Evolutionary conservation across 2,113 vertebrate species (phyloP).

Genomic region (Hoplias malabaricus): DNA sequence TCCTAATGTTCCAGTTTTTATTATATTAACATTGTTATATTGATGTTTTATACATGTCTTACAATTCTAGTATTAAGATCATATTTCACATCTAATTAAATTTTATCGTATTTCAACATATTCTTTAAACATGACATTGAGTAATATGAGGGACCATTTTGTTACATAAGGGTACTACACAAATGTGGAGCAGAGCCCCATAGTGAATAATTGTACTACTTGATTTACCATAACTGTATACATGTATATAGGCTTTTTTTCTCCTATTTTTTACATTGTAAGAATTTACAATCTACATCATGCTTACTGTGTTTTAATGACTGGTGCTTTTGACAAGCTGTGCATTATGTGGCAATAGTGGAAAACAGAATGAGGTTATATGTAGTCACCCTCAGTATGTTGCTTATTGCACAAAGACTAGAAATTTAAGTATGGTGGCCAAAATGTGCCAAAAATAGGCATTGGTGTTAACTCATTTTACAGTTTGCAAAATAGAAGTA

Average conservation of each 20-base stretch:
- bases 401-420: slow-evolving; percentile 17
- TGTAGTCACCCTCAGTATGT: slow-evolving; percentile 9
- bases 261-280: slow-evolving; percentile 57
- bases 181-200: slow-evolving; percentile 48
- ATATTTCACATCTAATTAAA: slow-evolving; percentile 65
- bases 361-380: background rate
- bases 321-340: slow-evolving; percentile 61
- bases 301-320: slow-evolving; percentile 54
- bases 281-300: slow-evolving; percentile 7
- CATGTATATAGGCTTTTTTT: slow-evolving; percentile 68
- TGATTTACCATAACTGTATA: slow-evolving; percentile 65
- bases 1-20: slow-evolving; percentile 58
- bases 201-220: slow-evolving; percentile 62
- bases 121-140: slow-evolving; percentile 47
- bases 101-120: slow-evolving; percentile 61
- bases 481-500: slow-evolving; percentile 53
- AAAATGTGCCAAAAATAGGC: slow-evolving; percentile 30
- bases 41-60: slow-evolving; percentile 63
- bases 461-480: slow-evolving; percentile 18
- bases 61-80: slow-evolving; percentile 61
- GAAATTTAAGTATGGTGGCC: slow-evolving; percentile 5
- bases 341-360: slow-evolving; percentile 39
- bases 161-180: slow-evolving; percentile 51
- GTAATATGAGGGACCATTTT: slow-evolving; percentile 52
- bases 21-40: slow-evolving; percentile 60